Conservation (phyloP, 1,140 invertebrate species). For the Euglossa dilemma region DNA sequence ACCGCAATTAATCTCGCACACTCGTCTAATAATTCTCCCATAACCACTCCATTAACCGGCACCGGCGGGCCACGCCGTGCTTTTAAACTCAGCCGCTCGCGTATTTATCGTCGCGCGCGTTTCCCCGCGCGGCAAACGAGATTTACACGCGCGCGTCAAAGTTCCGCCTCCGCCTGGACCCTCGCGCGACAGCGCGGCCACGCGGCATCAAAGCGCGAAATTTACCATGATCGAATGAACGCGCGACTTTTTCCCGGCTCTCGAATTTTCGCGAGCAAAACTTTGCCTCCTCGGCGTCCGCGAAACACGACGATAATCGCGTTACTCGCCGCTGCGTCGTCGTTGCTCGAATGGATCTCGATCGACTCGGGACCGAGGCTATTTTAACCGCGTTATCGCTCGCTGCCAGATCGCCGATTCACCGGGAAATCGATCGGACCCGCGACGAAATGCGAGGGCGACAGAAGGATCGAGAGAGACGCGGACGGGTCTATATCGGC, state of each 20-base stretch:
- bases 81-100: slow-evolving; percentile 52
- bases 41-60: slow-evolving; percentile 66
- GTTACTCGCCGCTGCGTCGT: no score
- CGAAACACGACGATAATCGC: slow-evolving; percentile 7
- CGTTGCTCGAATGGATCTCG: no score
- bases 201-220: no score
- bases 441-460: neutral
- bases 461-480: neutral
- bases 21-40: slow-evolving; percentile 68
- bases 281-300: no score
- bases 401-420: neutral
- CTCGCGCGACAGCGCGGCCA: no score
- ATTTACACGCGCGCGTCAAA: slow-evolving; percentile 76
- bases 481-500: neutral
- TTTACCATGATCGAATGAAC: no score
- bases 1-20: slow-evolving; percentile 65
- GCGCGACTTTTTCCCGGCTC: no score
- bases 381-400: slow-evolving; percentile 19
- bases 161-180: neutral
- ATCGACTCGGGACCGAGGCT: neutral
- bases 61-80: slow-evolving; percentile 58
- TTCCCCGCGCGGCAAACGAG: slow-evolving; percentile 57
- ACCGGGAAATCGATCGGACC: neutral
- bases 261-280: neutral
- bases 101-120: slow-evolving; percentile 46